Evolutionary conservation across 2,113 vertebrate genomes (phyloP).

Genomic region (Hirundichthys speculiger): DNA sequence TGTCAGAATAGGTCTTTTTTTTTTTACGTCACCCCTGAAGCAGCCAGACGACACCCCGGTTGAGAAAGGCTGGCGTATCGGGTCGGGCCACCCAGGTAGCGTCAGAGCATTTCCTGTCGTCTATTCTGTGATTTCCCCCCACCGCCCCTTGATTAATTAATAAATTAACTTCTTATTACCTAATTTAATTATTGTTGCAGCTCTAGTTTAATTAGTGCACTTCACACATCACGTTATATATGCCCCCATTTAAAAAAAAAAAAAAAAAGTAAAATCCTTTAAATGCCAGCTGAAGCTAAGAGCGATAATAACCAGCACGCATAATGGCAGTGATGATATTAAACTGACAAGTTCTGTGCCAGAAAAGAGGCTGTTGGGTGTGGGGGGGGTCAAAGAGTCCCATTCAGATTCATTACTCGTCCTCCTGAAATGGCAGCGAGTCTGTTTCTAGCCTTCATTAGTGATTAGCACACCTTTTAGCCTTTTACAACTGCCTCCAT

Average conservation of each 20-base stretch:
- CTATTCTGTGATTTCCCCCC: background rate
- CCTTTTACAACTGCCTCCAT: conserved; percentile 71
- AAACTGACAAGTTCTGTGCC: conserved; percentile 69
- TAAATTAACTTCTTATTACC: background rate
- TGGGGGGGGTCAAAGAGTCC: conserved; percentile 63
- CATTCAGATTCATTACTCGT: conserved; percentile 74
- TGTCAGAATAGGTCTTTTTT: no score
- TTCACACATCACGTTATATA: conserved; percentile 13
- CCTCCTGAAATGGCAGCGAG: conserved; percentile 75
- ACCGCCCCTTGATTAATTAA: background rate
- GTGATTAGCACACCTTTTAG: conserved; percentile 76
- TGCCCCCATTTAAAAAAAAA: conserved; percentile 31
- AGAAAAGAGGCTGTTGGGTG: conserved; percentile 70
- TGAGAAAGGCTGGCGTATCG: no score
- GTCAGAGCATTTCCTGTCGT: background rate
- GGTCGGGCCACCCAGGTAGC: background rate
- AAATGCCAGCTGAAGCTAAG: conserved; percentile 73
- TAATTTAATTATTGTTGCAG: conserved; percentile 10
- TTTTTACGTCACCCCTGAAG: no score
- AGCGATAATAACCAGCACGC: conserved; percentile 68
- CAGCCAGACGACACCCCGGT: no score
- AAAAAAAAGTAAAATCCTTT: no score
- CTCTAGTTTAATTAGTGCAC: conserved; percentile 58
- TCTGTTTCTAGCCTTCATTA: conserved; percentile 72
- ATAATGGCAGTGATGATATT: conserved; percentile 72